These are phyloP conservation scores for Stegostoma tigrinum DNA, from an alignment of 2,113 vertebrate species.

Conservation along the genomic window DNA sequence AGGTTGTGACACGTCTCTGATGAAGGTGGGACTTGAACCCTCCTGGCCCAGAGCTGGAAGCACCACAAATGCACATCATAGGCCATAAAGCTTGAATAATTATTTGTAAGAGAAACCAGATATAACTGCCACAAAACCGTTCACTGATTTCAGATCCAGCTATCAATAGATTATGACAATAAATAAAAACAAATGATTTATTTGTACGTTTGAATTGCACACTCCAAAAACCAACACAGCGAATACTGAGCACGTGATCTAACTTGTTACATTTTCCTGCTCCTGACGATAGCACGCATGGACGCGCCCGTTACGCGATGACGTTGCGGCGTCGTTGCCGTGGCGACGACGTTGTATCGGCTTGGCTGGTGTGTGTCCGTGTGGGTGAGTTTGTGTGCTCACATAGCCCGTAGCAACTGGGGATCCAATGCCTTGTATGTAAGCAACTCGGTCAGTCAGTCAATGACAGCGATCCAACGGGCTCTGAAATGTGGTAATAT, in stretches of 20 bases:
- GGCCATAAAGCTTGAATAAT: too few species aligned
- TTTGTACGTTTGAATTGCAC: too few species aligned
- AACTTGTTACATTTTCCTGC: neutral
- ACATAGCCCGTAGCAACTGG: neutral
- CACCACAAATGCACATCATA: too few species aligned
- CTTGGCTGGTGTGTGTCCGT: neutral
- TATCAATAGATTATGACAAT: too few species aligned
- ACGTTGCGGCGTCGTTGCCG: neutral
- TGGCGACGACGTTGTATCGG: constrained; percentile 1
- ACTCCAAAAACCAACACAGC: too few species aligned
- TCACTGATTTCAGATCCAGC: too few species aligned
- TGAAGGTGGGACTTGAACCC: too few species aligned
- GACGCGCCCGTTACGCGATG: neutral
- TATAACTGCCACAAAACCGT: too few species aligned
- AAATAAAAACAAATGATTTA: too few species aligned
- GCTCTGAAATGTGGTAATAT: neutral
- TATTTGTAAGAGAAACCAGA: too few species aligned
- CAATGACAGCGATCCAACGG: neutral
- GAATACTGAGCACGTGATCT: neutral
- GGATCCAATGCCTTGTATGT: neutral
- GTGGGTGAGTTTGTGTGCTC: neutral
- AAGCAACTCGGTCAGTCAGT: neutral
- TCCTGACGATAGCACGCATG: neutral
- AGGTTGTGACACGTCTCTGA: too few species aligned
- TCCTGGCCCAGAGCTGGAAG: too few species aligned